phyloP scores from a whole-genome alignment of 2,888 invertebrate species.

The Nephrocerus scutellatus region DNA sequence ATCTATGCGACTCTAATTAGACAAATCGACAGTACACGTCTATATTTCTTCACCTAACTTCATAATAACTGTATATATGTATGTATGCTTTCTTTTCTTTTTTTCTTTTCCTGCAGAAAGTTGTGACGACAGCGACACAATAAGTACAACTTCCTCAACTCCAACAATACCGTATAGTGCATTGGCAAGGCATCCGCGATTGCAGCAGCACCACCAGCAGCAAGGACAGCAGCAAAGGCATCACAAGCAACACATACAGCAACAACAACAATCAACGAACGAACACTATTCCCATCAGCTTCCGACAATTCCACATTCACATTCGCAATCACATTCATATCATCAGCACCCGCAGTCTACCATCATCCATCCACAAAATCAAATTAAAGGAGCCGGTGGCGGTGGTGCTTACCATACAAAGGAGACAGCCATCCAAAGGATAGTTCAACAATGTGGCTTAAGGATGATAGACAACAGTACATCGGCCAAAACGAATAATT shows the following conservation, averaged over 20 bases:
- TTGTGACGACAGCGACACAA: slow-evolving; percentile 42
- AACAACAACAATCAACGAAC: slow-evolving; percentile 14
- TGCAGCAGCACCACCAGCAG: slow-evolving; percentile 19
- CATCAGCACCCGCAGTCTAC: too few relatives aligned
- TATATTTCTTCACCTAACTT: too few relatives aligned
- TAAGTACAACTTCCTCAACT: slow-evolving; percentile 36
- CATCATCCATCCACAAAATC: too few relatives aligned
- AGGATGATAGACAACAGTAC: slow-evolving; percentile 22
- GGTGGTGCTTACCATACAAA: slow-evolving; percentile 33
- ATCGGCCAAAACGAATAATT: neutral
- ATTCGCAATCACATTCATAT: too few relatives aligned
- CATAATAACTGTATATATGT: too few relatives aligned
- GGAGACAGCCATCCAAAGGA: slow-evolving; percentile 33
- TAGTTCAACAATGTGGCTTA: slow-evolving; percentile 37
- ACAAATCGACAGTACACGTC: too few relatives aligned
- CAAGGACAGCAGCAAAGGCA: slow-evolving; percentile 22
- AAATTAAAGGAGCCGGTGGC: slow-evolving; percentile 27
- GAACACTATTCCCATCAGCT: too few relatives aligned
- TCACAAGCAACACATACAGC: slow-evolving; percentile 15
- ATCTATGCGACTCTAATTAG: too few relatives aligned
- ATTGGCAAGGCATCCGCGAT: slow-evolving; percentile 23
- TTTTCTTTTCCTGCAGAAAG: slow-evolving; percentile 28
- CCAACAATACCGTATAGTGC: slow-evolving; percentile 29
- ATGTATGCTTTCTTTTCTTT: slow-evolving; percentile 7
- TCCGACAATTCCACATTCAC: too few relatives aligned